A percentile compares a stretch with the other conserved stretches of the same genome.
phyloP scores from a whole-genome alignment of 2,888 invertebrate genomes.

The Platynereis dumerilii region DNA sequence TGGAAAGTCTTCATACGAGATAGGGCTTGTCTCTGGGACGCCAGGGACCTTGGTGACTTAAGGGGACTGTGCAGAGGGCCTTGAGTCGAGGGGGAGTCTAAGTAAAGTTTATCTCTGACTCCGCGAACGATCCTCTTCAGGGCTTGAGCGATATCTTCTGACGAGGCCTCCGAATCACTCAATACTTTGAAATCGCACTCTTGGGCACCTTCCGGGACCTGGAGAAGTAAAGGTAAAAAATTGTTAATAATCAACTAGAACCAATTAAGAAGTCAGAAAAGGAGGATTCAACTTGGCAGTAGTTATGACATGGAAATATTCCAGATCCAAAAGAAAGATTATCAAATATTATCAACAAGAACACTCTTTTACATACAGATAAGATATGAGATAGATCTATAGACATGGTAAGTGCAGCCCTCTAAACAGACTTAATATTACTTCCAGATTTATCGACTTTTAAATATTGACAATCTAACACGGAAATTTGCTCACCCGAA shows the following conservation, averaged over 20 bases:
- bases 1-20: slow-evolving; percentile 20
- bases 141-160: slow-evolving; percentile 23
- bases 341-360: no score
- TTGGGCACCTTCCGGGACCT: slow-evolving; percentile 30
- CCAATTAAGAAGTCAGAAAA: not conserved
- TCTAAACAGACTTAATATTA: no score
- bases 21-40: not conserved
- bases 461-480: no score
- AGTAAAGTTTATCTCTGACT: slow-evolving; percentile 18
- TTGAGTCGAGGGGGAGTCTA: slow-evolving; percentile 11
- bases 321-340: no score
- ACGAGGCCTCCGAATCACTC: slow-evolving; percentile 5
- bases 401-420: no score
- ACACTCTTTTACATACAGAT: no score
- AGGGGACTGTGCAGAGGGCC: slow-evolving; percentile 8
- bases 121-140: slow-evolving; percentile 23
- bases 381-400: no score
- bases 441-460: no score
- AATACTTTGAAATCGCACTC: slow-evolving; percentile 28
- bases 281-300: no score
- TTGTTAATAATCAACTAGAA: not conserved
- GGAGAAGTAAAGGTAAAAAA: slow-evolving; percentile 2
- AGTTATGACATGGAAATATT: no score
- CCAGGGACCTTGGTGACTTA: not conserved
- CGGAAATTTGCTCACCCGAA: slow-evolving; percentile 30